Percentiles rank a stretch among this genome's conserved stretches.
These are phyloP conservation scores for Sclerodermus sp. DNA, from an alignment of 2,888 invertebrate genomes.

Conservation along the genomic window DNA sequence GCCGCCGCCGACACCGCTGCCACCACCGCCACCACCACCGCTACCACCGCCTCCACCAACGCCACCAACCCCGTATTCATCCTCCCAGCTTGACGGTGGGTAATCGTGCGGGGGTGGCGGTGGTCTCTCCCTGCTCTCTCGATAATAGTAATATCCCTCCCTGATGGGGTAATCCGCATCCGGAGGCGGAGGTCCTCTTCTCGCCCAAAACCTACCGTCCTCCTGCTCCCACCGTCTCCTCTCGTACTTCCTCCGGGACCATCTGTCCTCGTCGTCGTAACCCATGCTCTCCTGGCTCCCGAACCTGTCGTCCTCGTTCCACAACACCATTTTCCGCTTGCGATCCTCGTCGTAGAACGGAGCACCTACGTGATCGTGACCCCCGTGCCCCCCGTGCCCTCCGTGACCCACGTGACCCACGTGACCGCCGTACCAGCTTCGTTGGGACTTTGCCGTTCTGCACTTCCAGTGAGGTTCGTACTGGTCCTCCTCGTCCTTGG, in stretches of 20 bases:
- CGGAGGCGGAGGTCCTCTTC: constrained; percentile 55
- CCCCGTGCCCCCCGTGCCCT: too few relatives aligned
- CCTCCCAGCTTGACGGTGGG: constrained; percentile 36
- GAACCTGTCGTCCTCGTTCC: constrained; percentile 53
- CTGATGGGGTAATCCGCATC: constrained; percentile 59
- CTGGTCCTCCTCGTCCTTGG: constrained; percentile 50
- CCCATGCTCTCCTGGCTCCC: constrained; percentile 56
- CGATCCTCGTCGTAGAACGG: constrained; percentile 53
- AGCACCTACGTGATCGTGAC: constrained; percentile 1
- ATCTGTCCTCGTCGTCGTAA: constrained; percentile 57
- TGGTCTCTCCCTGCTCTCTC: constrained; percentile 40
- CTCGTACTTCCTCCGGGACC: constrained; percentile 47
- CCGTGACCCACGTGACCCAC: too few relatives aligned
- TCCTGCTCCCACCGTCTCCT: constrained; percentile 58
- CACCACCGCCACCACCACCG: too few relatives aligned
- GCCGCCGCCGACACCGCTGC: too few relatives aligned
- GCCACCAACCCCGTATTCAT: too few relatives aligned
- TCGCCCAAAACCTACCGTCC: constrained; percentile 54
- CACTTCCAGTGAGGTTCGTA: constrained; percentile 50
- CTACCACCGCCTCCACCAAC: too few relatives aligned
- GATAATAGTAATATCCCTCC: constrained; percentile 48
- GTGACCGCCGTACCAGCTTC: constrained; percentile 33
- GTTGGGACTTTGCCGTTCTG: constrained; percentile 35
- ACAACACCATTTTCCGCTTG: constrained; percentile 49
- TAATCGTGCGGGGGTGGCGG: constrained; percentile 1